Conservation (phyloP, 2,888 invertebrate species). For the Carpatolechia fugitivella region DNA sequence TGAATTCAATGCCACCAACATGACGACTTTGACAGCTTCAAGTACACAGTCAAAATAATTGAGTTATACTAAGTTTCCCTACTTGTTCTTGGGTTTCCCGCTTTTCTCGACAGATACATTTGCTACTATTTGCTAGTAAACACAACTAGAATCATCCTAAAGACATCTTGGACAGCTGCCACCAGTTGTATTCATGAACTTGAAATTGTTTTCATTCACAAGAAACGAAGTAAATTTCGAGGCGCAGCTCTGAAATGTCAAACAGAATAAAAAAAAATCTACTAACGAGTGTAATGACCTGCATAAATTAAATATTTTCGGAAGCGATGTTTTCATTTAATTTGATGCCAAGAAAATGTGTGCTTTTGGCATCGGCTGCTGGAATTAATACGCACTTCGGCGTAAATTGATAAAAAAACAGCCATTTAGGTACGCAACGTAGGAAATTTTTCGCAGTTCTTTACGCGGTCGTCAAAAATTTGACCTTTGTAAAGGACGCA, state of each 20-base stretch:
- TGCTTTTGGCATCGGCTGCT: neutral
- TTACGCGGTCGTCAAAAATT: neutral
- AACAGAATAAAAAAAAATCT: no score
- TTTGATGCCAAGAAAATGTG: neutral
- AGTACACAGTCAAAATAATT: no score
- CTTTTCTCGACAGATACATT: no score
- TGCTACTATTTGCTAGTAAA: neutral
- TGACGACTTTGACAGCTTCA: no score
- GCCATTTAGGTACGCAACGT: neutral
- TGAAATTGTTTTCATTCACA: neutral
- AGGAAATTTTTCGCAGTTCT: neutral
- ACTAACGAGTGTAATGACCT: no score
- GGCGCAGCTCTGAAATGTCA: neutral
- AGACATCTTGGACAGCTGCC: slow-evolving; percentile 7
- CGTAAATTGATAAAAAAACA: slow-evolving; percentile 2
- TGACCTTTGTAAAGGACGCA: neutral
- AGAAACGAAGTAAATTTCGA: no score
- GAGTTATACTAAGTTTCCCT: no score
- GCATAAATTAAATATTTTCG: neutral
- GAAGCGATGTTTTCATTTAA: neutral
- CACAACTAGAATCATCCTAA: neutral
- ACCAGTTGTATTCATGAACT: slow-evolving; percentile 7
- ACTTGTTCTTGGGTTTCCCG: no score
- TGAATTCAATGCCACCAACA: no score
- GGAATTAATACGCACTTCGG: neutral